Evolutionary conservation across 2,797 vertebrate genomes (phyloP).

Genomic region (Pagetopsis macropterus): DNA sequence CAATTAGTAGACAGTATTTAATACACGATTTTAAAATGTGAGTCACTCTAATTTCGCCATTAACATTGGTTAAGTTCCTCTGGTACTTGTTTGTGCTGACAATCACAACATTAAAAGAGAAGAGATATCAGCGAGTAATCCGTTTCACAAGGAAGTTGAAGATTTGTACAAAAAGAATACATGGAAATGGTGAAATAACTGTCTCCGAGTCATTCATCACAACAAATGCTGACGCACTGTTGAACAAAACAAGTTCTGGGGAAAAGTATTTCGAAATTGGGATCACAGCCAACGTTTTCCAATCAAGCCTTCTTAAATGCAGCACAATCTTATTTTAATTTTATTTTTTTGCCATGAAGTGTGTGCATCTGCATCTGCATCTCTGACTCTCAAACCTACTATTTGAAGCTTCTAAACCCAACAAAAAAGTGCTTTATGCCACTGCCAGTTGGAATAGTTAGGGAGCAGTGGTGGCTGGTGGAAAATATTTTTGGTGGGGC

Average conservation of each 20-base stretch:
- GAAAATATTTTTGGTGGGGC: no score
- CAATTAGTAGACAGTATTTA: not conserved
- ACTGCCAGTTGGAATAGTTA: constrained; percentile 3
- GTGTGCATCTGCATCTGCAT: constrained; percentile 23
- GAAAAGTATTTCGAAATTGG: not conserved
- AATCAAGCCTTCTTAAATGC: not conserved
- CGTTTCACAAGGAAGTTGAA: not conserved
- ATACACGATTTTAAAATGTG: not conserved
- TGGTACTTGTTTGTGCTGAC: not conserved
- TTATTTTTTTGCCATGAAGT: not conserved
- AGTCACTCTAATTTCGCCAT: not conserved
- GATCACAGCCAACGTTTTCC: not conserved
- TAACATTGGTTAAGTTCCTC: not conserved
- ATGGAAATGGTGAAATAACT: constrained; percentile 4
- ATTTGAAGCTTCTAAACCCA: not conserved
- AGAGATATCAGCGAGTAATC: not conserved
- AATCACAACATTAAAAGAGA: not conserved
- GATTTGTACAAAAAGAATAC: not conserved
- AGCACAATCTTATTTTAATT: not conserved
- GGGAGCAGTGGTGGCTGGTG: no score
- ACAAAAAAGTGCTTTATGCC: not conserved
- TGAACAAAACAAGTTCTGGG: not conserved
- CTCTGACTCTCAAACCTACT: not conserved
- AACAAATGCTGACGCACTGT: not conserved
- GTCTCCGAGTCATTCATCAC: constrained; percentile 1